Conservation (phyloP, 2,797 vertebrate species). For the Gila robusta region DNA sequence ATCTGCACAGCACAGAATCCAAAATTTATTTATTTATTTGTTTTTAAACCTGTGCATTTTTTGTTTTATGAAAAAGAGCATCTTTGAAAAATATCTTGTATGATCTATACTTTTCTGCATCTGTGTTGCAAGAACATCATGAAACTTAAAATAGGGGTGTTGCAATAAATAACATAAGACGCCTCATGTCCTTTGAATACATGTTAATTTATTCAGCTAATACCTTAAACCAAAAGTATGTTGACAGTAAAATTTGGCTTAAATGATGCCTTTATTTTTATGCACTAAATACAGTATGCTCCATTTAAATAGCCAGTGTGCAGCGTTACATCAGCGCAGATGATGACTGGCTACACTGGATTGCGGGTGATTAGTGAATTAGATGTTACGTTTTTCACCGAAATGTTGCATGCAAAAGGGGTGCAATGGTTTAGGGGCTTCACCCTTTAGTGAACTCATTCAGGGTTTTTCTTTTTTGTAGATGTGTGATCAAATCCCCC, state of each 20-base stretch:
- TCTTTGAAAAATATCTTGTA: not conserved
- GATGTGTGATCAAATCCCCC: constrained; percentile 8
- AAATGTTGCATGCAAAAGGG: not conserved
- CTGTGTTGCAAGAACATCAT: not conserved
- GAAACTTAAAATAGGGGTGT: not conserved
- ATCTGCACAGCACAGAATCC: not conserved
- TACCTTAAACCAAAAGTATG: not conserved
- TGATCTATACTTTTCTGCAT: not conserved
- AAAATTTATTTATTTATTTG: not conserved
- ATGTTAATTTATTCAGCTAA: not conserved
- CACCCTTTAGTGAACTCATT: not conserved
- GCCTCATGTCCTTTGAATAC: no score
- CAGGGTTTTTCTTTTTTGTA: not conserved
- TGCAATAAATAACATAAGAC: not conserved
- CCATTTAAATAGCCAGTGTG: not conserved
- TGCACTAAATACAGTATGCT: not conserved
- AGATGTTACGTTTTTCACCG: not conserved
- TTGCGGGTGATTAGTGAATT: not conserved
- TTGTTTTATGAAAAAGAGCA: not conserved
- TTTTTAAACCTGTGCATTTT: not conserved
- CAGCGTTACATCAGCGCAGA: not conserved
- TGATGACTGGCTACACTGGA: not conserved
- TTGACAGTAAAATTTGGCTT: not conserved
- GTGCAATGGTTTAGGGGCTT: not conserved
- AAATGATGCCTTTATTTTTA: not conserved